Evolutionary conservation across 2,113 vertebrate genomes (phyloP).

Genomic region (Microtus pennsylvanicus): DNA sequence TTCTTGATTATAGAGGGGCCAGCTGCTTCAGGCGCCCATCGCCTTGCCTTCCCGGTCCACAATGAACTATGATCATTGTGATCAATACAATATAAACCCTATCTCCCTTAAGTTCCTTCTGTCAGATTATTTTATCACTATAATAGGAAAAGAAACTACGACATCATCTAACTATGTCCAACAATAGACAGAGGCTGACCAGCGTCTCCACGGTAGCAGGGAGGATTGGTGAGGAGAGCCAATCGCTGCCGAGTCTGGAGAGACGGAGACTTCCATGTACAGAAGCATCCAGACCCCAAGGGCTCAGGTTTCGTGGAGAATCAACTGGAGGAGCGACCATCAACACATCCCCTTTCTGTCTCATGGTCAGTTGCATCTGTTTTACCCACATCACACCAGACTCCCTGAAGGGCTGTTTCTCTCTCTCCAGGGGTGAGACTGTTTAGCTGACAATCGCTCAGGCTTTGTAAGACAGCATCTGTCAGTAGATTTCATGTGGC

Average conservation of each 20-base stretch:
- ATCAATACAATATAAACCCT: background rate
- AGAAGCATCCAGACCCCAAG: background rate
- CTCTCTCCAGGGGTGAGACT: background rate
- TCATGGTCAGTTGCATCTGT: background rate
- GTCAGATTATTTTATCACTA: background rate
- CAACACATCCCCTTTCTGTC: background rate
- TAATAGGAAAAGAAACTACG: background rate
- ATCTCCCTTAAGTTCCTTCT: background rate
- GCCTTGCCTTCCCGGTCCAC: background rate
- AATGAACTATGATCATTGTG: background rate
- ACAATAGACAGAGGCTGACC: background rate
- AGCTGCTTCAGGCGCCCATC: background rate
- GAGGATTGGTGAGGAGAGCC: background rate
- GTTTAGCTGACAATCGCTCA: background rate
- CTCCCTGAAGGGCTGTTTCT: background rate
- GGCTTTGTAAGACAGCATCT: background rate
- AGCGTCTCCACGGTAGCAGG: fast-evolving
- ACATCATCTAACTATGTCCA: background rate
- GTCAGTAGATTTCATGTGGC: background rate
- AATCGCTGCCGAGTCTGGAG: background rate
- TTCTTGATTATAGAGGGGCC: background rate
- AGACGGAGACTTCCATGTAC: background rate
- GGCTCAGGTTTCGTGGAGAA: background rate
- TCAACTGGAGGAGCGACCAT: background rate
- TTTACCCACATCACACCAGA: background rate